Evolutionary conservation across 2,888 invertebrate species (phyloP), one percentile per base, ranked within the genome.

Genomic region (Apamea monoglypha): DNA sequence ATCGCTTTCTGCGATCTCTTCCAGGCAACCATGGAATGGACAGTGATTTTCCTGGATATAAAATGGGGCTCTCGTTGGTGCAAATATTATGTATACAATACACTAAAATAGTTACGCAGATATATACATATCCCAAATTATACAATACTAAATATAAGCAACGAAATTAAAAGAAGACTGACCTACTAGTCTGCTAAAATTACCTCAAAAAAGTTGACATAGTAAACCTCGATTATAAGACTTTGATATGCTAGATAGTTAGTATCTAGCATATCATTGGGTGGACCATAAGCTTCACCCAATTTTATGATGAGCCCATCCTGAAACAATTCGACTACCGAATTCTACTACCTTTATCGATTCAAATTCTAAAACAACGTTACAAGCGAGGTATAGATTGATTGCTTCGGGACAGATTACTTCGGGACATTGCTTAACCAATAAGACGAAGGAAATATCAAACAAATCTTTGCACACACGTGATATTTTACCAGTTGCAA

Each of bases 401-500:
- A 61, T 82, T 25, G 14, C 32, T 53, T 44, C 7, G 0, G 8
- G 8, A 40, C 0, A 40, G n/a, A n/a, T 82, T 25, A 18, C 32
- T 53, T 44, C 7, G 0, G 8, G 8, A 40, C 0, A 40, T 50
- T 50, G 25, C 25, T 50, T 32, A 40, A 12, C 10, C 25, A 44
- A 68, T 71, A 56, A 50, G 16, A 44, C 16, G 5, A 29, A 59
- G 2, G 10, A 50, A 74, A 69, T 6, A 47, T 59, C 3, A 47
- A 29, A 61, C 14, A 47, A 7, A 64, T 50, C 18, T 32, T 36
- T 25, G 25, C 8, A 40, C n/a, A 32, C n/a, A 29, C 47, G 71
- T 70, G 21, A 32, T 32, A 72, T 66, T 84, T 50, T 32, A 16
- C n/a, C 16, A 6, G 18, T 72, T 66, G 50, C 25, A 66, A 59